Evolutionary conservation across 53 echinoderm and acorn worm genomes (phyloP).

Genomic region (Mesocentrotus franciscanus): DNA sequence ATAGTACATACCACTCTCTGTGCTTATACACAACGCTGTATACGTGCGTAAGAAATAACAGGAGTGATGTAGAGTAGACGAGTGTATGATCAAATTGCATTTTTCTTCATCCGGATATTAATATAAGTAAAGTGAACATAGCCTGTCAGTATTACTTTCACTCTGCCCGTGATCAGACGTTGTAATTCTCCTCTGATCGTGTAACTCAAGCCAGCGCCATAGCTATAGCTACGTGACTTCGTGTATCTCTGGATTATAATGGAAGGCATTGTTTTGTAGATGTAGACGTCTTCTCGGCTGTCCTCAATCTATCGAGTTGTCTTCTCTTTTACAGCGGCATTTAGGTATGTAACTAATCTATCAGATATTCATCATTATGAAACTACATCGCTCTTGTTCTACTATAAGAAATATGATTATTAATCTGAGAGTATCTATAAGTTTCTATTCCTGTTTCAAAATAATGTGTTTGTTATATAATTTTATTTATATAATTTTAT

Average conservation of each 20-base stretch:
- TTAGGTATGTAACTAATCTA: not conserved
- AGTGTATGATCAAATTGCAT: not conserved
- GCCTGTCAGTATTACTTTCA: constrained; percentile 11
- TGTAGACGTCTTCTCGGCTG: not conserved
- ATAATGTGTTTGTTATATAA: no score
- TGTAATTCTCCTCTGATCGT: not conserved
- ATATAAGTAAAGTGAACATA: not conserved
- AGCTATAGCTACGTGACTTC: not conserved
- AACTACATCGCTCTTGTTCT: no score
- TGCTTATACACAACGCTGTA: not conserved
- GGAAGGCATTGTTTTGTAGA: not conserved
- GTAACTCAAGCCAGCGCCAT: not conserved
- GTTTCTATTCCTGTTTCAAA: no score
- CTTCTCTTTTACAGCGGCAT: not conserved
- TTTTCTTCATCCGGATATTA: not conserved
- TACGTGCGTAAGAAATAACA: not conserved
- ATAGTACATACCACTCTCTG: not conserved
- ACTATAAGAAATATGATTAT: no score
- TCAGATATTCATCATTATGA: not conserved
- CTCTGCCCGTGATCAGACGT: not conserved
- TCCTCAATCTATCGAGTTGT: not conserved
- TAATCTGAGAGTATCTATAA: no score
- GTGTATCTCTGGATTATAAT: not conserved
- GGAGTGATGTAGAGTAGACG: not conserved
- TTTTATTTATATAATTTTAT: no score